These are phyloP conservation scores for Chrysopa pallens DNA, from an alignment of 1,140 invertebrate species.

Conservation along the genomic window DNA sequence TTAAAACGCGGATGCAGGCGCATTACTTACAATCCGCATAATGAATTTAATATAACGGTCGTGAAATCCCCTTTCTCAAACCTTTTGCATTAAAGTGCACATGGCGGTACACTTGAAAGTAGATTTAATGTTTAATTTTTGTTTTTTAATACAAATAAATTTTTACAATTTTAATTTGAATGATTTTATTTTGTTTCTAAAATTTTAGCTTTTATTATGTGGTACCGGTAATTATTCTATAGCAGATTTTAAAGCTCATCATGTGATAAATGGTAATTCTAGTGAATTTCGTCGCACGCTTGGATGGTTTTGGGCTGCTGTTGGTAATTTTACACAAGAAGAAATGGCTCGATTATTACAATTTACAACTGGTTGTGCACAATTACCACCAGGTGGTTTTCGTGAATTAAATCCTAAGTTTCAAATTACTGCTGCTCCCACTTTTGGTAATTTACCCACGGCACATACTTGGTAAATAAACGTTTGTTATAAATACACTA, in stretches of 20 bases:
- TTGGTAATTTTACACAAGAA: slow-evolving; percentile 79
- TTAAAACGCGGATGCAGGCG: too few species aligned
- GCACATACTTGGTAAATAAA: slow-evolving; percentile 81
- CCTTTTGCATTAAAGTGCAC: too few species aligned
- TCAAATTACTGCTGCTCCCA: slow-evolving; percentile 76
- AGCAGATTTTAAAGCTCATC: slow-evolving; percentile 73
- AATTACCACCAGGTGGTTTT: slow-evolving; percentile 81
- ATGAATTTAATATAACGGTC: too few species aligned
- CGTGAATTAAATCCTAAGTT: slow-evolving; percentile 75
- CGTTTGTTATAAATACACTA: too few species aligned
- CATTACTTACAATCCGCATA: too few species aligned
- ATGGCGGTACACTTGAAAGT: too few species aligned
- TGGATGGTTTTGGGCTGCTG: slow-evolving; percentile 89
- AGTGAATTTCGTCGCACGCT: slow-evolving; percentile 68
- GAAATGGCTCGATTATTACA: slow-evolving; percentile 86
- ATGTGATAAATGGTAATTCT: slow-evolving; percentile 68
- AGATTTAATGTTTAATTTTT: too few species aligned
- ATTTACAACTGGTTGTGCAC: slow-evolving; percentile 86
- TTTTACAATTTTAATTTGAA: slow-evolving; percentile 5
- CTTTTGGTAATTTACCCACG: slow-evolving; percentile 77
- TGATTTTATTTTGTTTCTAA: slow-evolving; percentile 17
- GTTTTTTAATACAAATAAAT: slow-evolving; percentile 1
- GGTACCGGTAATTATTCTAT: slow-evolving; percentile 87
- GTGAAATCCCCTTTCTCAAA: too few species aligned
- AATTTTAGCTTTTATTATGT: slow-evolving; percentile 66